Conservation (phyloP, 2,113 vertebrate genomes). For the Zapus hudsonius region DNA sequence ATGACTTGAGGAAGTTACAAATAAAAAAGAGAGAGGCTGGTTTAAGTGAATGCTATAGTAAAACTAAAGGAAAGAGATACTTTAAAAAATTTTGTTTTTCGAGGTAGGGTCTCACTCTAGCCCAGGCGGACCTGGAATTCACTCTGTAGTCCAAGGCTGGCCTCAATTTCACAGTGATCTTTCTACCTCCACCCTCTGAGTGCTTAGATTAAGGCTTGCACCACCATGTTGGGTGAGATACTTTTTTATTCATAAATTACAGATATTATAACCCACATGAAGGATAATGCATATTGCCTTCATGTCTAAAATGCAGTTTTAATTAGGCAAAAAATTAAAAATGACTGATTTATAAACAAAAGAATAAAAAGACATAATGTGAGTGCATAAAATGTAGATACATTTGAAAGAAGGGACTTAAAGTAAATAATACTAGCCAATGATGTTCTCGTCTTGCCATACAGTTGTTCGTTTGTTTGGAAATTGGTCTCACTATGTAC, state of each 20-base stretch:
- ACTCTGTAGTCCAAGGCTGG: no score
- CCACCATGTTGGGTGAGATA: no score
- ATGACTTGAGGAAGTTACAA: constrained; percentile 41
- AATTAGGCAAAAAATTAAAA: constrained; percentile 16
- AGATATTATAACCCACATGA: constrained; percentile 45
- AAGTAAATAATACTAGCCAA: constrained; percentile 11
- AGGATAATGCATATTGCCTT: constrained; percentile 29
- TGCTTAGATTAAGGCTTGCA: no score
- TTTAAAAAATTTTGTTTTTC: no score
- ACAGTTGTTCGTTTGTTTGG: not conserved
- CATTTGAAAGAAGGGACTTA: constrained; percentile 17
- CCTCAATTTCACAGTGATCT: no score
- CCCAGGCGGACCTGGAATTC: no score
- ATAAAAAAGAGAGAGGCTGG: constrained; percentile 47
- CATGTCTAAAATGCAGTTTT: constrained; percentile 47
- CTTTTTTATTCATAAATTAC: constrained; percentile 58
- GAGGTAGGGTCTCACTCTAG: no score
- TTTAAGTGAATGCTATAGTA: constrained; percentile 48
- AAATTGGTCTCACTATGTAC: not conserved
- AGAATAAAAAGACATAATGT: not conserved
- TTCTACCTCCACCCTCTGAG: no score
- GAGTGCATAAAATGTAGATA: constrained; percentile 11
- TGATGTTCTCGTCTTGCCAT: not conserved
- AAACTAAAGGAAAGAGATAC: constrained; percentile 36
- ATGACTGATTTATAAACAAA: constrained; percentile 32